Evolutionary conservation across 2,797 vertebrate species (phyloP), one percentile per base, ranked within the genome.

Genomic region (Champsocephalus esox): DNA sequence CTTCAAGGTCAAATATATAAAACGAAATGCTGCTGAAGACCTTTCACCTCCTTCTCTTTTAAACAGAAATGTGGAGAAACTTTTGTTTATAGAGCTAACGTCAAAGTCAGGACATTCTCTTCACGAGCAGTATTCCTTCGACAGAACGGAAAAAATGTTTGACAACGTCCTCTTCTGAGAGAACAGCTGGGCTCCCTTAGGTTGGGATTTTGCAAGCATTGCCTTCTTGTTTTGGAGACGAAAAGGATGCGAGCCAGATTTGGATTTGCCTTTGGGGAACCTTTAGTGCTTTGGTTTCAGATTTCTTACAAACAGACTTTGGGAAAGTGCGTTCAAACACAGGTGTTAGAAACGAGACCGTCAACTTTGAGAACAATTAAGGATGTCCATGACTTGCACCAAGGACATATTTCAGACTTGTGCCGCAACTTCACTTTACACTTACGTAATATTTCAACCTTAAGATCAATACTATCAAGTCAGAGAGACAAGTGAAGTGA

Each of bases 131-230:
- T 12, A 9, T 62, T 63, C 12, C 57, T 68, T 55, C 17, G 11
- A 12, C 0, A 45, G 62, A 73, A 68, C 1, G 16, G 48, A 24
- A 38, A 64, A 57, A 44, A 19, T 43, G 66, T 56, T 32, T 16
- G n/a, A 82, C 46, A 19, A 28, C 38, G 38, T 69, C n/a, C 9
- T 63, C 64, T 52, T 79, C 69, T 50, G 51, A 54, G 43, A 75
- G 49, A 66, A 61, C 80, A 89, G 77, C 78, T 87, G 87, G 70
- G 34, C 0, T 80, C 79, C 79, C 89, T 24, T 55, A 82, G 77
- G 88, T 78, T 73, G 28, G 60, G 41, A 48, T 82, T 85, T 80
- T 73, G 72, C 12, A 77, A 80, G 63, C 44, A 73, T 51, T 3
- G 12, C 61, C 60, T 81, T 77, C 46, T 83, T 73, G 72, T 72